Base-by-base conservation (phyloP, 2,888 invertebrate genomes). In the Volucella bombylans region DNA sequence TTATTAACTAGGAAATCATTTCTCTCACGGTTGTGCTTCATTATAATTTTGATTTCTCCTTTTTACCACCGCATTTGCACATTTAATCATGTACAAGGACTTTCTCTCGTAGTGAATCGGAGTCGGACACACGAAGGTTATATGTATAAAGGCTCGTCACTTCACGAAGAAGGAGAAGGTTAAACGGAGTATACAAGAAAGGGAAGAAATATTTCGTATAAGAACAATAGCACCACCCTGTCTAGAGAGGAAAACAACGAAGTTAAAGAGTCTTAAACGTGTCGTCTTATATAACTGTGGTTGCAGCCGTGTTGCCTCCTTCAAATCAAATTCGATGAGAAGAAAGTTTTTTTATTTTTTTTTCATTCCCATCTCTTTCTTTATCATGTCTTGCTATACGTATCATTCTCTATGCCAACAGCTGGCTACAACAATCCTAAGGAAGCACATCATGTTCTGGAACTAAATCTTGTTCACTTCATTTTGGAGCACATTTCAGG, bases 1-100 rank as follows among this genome's bases (percentile, higher is more conserved):
- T 81, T 85, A 85, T 81, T 85, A 81, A 85, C 80, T 64, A 64
- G 71, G 50, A 81, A 76, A 81, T 81, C 49, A 68, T 85, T 85
- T 77, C 71, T 85, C 85, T 85, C 85, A 81, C 76, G 85, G 61
- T 76, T 55, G 31, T 52, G 61, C 62, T 80, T 85, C 83, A 71
- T 85, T 76, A 76, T 71, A 80, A 74, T 80, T 76, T 68, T 65
- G 59, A 77, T 78, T 78, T 55, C 47, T 4, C 10, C 52, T 55
- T 62, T 47, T 68, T 62, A 2, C 18, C 39, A 18, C 38, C 52
- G 71, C 77, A 82, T 78, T 78, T 73, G 72, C 78, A 82, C 82
- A 72, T 61, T 72, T 67, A 72, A 67, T 67, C 72, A 62, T 65
- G 77, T 82, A 54, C 38, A 39, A 72, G 64, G 74, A 64, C 68